Conservation (phyloP, 2,888 invertebrate species). For the Penaeus monodon region DNA sequence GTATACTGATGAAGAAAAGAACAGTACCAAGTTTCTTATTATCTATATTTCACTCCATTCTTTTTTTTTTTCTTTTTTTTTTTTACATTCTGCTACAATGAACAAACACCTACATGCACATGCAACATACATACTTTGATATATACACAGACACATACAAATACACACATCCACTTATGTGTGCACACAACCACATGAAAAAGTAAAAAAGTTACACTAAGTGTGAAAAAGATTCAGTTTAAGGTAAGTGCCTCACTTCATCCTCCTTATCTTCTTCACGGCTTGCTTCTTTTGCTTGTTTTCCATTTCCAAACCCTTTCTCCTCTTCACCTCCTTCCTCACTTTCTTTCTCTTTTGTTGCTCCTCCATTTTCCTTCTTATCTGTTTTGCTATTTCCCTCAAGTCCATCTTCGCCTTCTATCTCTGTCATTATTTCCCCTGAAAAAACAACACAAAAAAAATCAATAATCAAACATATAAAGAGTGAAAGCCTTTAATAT, state of each 20-base stretch:
- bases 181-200: not conserved
- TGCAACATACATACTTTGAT: too few species aligned
- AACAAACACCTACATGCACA: too few species aligned
- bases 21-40: too few species aligned
- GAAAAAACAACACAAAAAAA: not conserved
- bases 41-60: too few species aligned
- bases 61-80: too few species aligned
- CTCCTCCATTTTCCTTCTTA: conserved; percentile 7
- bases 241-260: not conserved
- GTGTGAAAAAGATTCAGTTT: not conserved
- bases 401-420: conserved; percentile 13
- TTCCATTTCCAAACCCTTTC: not conserved
- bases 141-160: too few species aligned
- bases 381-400: conserved; percentile 2
- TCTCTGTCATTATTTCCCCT: conserved; percentile 22
- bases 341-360: not conserved
- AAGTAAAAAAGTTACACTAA: too few species aligned
- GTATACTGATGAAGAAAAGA: too few species aligned
- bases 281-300: not conserved
- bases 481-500: too few species aligned
- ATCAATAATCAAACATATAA: too few species aligned
- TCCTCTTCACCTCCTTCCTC: not conserved
- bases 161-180: not conserved
- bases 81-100: too few species aligned
- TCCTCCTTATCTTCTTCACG: not conserved